phyloP scores from a whole-genome alignment of 1,140 invertebrate species.

The Mercenaria mercenaria region DNA sequence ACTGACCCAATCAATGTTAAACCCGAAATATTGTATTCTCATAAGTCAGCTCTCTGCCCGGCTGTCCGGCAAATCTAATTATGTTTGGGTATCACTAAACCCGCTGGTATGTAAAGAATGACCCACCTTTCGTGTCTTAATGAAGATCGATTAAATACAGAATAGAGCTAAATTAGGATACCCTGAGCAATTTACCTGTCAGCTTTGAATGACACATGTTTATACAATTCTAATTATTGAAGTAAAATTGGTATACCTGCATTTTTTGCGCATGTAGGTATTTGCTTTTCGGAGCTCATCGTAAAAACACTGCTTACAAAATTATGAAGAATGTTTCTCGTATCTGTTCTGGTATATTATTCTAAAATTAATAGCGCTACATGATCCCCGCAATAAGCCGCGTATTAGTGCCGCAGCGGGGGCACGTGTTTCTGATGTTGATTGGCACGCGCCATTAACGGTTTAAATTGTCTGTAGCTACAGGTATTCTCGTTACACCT shows the following conservation, averaged over 20 bases:
- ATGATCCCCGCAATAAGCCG: neutral
- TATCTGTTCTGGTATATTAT: neutral
- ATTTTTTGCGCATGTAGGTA: too few relatives aligned
- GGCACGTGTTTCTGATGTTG: constrained; percentile 18
- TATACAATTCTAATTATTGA: neutral
- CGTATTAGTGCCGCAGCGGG: neutral
- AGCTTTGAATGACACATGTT: neutral
- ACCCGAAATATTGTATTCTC: too few relatives aligned
- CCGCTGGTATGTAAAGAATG: neutral
- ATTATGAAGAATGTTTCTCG: neutral
- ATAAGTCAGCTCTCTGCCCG: neutral
- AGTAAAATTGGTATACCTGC: too few relatives aligned
- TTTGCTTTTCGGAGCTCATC: neutral
- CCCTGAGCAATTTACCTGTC: neutral
- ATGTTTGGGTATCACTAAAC: neutral
- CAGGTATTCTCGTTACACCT: constrained; percentile 4
- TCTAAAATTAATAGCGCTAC: constrained; percentile 22
- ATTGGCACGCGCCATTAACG: constrained; percentile 18
- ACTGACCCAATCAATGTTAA: too few relatives aligned
- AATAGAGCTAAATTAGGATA: neutral
- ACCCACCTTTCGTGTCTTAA: neutral
- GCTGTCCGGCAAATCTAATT: neutral
- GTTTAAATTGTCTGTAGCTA: neutral
- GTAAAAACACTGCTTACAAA: neutral
- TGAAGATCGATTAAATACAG: neutral